phyloP scores from a whole-genome alignment of 2,797 vertebrate species.

The Cheirogaleus major region DNA sequence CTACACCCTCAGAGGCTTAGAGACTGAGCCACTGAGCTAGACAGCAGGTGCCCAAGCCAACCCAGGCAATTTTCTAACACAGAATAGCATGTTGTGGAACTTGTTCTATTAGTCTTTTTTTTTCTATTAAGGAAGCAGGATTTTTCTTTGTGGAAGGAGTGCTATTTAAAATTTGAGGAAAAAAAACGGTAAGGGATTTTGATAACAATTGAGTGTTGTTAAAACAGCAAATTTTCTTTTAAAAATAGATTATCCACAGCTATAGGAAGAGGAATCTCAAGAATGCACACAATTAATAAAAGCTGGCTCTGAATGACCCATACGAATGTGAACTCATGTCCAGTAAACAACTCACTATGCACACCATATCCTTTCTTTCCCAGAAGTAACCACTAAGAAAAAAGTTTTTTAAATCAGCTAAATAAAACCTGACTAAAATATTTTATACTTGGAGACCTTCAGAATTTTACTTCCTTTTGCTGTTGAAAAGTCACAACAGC shows the following conservation, averaged over 20 bases:
- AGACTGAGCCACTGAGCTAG: neutral
- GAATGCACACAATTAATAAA: constrained; percentile 64
- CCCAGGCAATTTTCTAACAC: constrained; percentile 27
- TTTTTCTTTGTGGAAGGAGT: constrained; percentile 9
- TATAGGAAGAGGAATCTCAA: constrained; percentile 75
- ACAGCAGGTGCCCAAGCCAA: neutral
- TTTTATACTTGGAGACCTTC: neutral
- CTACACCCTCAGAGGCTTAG: neutral
- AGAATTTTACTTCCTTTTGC: constrained; percentile 67
- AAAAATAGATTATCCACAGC: constrained; percentile 77
- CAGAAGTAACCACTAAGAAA: neutral
- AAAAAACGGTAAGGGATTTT: constrained; percentile 33
- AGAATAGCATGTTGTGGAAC: neutral
- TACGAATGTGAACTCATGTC: neutral
- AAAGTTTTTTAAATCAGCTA: neutral
- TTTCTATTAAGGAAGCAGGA: constrained; percentile 17
- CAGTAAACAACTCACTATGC: constrained; percentile 4
- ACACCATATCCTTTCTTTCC: constrained; percentile 42
- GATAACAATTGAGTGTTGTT: constrained; percentile 37
- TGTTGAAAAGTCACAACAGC: constrained; percentile 34
- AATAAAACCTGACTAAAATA: neutral
- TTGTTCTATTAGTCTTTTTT: neutral
- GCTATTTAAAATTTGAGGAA: constrained; percentile 33
- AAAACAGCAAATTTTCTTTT: constrained; percentile 55
- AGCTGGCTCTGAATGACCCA: neutral